Conservation (phyloP, 2,113 vertebrate genomes). For the Riparia riparia region DNA sequence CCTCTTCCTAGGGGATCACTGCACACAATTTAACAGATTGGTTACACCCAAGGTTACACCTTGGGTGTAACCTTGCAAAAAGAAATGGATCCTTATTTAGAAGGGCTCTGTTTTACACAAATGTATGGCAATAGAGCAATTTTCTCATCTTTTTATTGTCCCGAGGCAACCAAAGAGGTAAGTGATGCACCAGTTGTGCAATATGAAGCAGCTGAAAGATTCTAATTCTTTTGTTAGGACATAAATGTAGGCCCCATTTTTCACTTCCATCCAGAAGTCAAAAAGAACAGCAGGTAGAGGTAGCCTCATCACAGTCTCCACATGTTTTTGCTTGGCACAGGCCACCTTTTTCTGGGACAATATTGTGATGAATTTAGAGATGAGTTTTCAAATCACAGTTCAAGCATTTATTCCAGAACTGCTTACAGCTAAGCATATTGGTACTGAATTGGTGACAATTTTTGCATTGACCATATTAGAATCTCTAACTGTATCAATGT, state of each 20-base stretch:
- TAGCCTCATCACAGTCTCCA: neutral
- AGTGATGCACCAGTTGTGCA: neutral
- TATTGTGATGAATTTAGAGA: neutral
- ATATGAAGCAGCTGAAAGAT: neutral
- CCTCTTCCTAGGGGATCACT: neutral
- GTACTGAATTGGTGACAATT: neutral
- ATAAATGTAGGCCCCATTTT: neutral
- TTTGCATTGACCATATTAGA: neutral
- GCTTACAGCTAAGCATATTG: neutral
- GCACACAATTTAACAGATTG: too few relatives aligned
- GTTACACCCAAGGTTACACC: too few relatives aligned
- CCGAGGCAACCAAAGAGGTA: neutral
- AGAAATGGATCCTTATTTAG: neutral
- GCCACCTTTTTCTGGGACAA: neutral
- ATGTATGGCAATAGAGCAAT: neutral
- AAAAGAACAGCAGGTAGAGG: conserved; percentile 27
- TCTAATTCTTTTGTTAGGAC: neutral
- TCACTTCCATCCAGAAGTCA: neutral
- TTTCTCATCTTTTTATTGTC: neutral
- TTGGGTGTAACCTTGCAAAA: neutral
- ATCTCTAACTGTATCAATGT: neutral
- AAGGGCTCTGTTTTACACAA: neutral
- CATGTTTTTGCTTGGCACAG: conserved; percentile 8
- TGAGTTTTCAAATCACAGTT: conserved; percentile 19
- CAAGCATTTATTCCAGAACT: neutral